These are phyloP conservation scores for Vimba vimba DNA, from an alignment of 2,113 vertebrate genomes.

Conservation along the genomic window DNA sequence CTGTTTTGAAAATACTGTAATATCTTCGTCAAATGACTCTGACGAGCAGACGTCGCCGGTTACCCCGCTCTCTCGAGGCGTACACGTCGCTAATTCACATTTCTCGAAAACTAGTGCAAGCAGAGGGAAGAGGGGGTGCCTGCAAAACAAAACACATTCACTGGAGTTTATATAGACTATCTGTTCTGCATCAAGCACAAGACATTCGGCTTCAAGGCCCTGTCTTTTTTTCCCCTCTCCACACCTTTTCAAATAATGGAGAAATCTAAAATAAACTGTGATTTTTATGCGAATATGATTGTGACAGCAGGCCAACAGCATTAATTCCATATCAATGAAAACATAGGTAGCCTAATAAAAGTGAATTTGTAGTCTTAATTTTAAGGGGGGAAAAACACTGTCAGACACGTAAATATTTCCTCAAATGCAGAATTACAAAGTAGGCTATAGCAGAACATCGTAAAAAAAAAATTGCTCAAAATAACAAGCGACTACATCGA, in stretches of 20 bases:
- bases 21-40: conserved; percentile 96
- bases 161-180: background rate
- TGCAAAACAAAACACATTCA: conserved; percentile 79
- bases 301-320: background rate
- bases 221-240: background rate
- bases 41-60: conserved; percentile 95
- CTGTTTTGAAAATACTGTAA: conserved; percentile 97
- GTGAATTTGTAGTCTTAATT: background rate
- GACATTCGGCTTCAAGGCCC: background rate
- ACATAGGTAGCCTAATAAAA: background rate
- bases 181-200: background rate
- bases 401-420: background rate
- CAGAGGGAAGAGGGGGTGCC: conserved; percentile 95
- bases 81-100: conserved; percentile 97
- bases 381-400: background rate
- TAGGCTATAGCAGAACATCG: background rate
- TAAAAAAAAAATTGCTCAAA: background rate
- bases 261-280: background rate
- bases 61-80: conserved; percentile 88
- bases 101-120: conserved; percentile 98
- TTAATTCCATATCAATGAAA: background rate
- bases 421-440: background rate
- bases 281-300: background rate
- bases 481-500: background rate
- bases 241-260: background rate